Percentiles rank a stretch among this genome's conserved stretches.
These are phyloP conservation scores for Orestias chungarensis DNA, from an alignment of 2,797 vertebrate genomes.

Conservation along the genomic window DNA sequence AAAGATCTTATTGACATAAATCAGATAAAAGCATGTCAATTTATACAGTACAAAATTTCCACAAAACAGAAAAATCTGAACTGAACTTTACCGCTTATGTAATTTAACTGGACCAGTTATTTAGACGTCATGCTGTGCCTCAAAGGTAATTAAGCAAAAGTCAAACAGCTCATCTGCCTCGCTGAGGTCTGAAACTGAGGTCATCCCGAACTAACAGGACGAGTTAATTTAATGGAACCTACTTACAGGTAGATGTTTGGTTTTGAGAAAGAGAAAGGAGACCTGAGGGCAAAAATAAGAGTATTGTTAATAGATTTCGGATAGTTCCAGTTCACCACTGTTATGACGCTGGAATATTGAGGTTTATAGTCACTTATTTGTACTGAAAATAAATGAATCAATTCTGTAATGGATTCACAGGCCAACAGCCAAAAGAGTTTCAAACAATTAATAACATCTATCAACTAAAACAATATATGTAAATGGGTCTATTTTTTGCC, in stretches of 20 bases:
- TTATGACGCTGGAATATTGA: neutral
- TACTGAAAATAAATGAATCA: neutral
- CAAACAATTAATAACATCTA: neutral
- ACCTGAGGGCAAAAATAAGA: neutral
- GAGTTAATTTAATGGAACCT: neutral
- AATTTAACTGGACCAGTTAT: neutral
- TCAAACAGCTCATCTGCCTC: neutral
- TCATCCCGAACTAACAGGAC: conserved; percentile 4
- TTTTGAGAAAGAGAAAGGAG: neutral
- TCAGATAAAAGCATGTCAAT: too few relatives aligned
- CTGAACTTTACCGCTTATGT: too few relatives aligned
- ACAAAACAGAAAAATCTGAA: neutral
- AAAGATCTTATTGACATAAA: too few relatives aligned
- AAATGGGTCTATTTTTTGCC: neutral
- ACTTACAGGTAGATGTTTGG: neutral
- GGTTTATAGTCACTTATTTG: neutral
- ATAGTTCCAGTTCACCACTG: neutral
- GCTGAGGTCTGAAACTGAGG: too few relatives aligned
- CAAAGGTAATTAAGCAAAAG: neutral
- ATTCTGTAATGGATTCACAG: conserved; percentile 3
- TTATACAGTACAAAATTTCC: too few relatives aligned
- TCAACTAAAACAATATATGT: neutral
- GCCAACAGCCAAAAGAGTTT: neutral
- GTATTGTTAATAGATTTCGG: neutral
- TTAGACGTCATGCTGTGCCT: neutral